Conservation (phyloP, 2,113 vertebrate species). For the Alouatta palliata region DNA sequence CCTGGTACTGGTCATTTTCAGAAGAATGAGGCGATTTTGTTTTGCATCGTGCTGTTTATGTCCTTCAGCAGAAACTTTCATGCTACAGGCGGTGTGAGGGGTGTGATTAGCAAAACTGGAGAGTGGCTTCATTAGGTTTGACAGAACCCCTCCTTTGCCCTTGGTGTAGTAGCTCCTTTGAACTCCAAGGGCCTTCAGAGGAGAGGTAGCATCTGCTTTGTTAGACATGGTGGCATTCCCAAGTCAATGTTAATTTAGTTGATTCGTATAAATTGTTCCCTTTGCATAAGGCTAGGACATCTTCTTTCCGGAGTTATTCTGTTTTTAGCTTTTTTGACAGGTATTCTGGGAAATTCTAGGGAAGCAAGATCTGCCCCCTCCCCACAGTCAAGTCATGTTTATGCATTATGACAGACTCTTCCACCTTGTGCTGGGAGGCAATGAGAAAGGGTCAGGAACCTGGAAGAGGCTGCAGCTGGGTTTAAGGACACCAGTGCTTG, state of each 20-base stretch:
- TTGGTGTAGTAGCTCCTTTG: neutral
- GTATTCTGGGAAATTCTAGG: constrained; percentile 2
- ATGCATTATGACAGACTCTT: neutral
- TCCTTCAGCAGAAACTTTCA: neutral
- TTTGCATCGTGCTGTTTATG: neutral
- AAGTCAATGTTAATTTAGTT: neutral
- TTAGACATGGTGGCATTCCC: neutral
- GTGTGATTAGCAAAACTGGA: neutral
- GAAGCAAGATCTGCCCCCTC: neutral
- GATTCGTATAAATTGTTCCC: neutral
- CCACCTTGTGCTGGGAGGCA: neutral
- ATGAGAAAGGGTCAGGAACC: neutral
- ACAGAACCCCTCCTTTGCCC: neutral
- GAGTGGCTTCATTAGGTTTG: neutral
- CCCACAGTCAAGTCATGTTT: neutral
- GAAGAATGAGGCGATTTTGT: neutral
- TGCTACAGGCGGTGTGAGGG: neutral
- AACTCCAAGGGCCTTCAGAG: neutral
- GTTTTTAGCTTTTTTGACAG: constrained; percentile 7
- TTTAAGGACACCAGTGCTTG: neutral
- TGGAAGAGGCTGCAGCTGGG: neutral
- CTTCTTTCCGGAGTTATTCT: neutral
- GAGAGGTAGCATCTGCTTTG: constrained; percentile 15
- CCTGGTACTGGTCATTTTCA: neutral
- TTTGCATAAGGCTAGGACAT: neutral